These are phyloP conservation scores for Drosophila parvula DNA, from an alignment of 1,140 invertebrate species.

Conservation along the genomic window DNA sequence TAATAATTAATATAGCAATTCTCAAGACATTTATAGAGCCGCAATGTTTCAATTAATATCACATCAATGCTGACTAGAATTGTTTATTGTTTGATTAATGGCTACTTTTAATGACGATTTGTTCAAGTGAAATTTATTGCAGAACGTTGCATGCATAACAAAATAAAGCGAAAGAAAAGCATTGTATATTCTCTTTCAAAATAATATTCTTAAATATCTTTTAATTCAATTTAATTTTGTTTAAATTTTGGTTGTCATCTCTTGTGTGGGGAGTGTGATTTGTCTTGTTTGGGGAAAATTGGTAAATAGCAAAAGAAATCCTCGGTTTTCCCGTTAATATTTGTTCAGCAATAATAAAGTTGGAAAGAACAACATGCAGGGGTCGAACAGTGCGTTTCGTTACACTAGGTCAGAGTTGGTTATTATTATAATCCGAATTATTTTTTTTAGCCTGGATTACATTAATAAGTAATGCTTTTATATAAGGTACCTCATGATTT, in stretches of 20 bases:
- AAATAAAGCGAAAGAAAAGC: constrained; percentile 8
- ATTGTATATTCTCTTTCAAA: constrained; percentile 1
- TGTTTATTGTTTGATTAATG: constrained; percentile 46
- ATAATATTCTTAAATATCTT: background rate
- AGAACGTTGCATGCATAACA: constrained; percentile 44
- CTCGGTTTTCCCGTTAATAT: constrained; percentile 21
- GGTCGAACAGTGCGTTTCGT: constrained; percentile 27
- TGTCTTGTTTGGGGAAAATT: constrained; percentile 5
- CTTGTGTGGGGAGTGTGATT: constrained; percentile 1
- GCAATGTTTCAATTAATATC: constrained; percentile 42
- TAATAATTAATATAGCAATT: background rate
- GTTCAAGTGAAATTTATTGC: constrained; percentile 39
- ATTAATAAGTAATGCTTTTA: too few relatives aligned
- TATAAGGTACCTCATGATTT: too few relatives aligned
- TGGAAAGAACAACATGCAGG: constrained; percentile 48
- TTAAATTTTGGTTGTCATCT: constrained; percentile 1
- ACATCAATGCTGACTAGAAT: constrained; percentile 18
- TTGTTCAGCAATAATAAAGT: constrained; percentile 29
- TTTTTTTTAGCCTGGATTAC: background rate
- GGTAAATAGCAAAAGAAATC: constrained; percentile 39
- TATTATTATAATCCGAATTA: too few relatives aligned
- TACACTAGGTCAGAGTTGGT: background rate
- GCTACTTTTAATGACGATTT: constrained; percentile 35
- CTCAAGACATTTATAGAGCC: constrained; percentile 3
- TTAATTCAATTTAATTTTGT: background rate